Conservation (phyloP, 2,797 vertebrate genomes). For the Mustela erminea region DNA sequence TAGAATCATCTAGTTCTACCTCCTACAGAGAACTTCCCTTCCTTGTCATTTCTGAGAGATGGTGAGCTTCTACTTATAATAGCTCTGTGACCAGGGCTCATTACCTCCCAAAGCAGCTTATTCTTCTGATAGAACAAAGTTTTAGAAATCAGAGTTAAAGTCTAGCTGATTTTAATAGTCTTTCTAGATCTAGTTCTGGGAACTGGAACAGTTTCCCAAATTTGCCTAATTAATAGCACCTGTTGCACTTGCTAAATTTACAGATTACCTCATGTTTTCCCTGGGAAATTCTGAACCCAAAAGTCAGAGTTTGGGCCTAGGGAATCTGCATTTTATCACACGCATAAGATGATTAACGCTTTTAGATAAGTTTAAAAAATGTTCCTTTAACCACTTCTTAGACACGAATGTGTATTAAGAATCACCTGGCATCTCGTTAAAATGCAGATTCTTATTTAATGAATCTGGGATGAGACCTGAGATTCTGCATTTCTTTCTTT, state of each 20-base stretch:
- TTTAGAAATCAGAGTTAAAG: conserved; percentile 28
- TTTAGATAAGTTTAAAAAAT: not conserved
- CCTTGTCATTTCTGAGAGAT: conserved; percentile 62
- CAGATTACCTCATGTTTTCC: not conserved
- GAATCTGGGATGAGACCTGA: not conserved
- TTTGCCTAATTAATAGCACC: not conserved
- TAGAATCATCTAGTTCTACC: conserved; percentile 25
- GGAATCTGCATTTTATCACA: not conserved
- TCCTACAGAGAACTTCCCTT: conserved; percentile 32
- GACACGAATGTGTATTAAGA: not conserved
- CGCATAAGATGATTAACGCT: not conserved
- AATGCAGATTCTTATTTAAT: not conserved
- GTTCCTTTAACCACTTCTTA: not conserved
- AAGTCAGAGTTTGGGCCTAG: not conserved
- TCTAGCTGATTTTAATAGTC: conserved; percentile 36
- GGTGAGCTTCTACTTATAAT: conserved; percentile 35
- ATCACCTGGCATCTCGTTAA: not conserved
- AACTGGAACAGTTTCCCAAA: not conserved
- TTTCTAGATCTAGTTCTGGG: conserved; percentile 11
- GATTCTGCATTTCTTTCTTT: conserved; percentile 1
- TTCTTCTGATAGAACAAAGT: not conserved
- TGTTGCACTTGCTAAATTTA: not conserved
- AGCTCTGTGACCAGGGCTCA: conserved; percentile 18
- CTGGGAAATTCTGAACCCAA: conserved; percentile 15
- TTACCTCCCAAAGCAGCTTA: not conserved